Conservation (phyloP, 2,797 vertebrate genomes). For the Lithobates pipiens region DNA sequence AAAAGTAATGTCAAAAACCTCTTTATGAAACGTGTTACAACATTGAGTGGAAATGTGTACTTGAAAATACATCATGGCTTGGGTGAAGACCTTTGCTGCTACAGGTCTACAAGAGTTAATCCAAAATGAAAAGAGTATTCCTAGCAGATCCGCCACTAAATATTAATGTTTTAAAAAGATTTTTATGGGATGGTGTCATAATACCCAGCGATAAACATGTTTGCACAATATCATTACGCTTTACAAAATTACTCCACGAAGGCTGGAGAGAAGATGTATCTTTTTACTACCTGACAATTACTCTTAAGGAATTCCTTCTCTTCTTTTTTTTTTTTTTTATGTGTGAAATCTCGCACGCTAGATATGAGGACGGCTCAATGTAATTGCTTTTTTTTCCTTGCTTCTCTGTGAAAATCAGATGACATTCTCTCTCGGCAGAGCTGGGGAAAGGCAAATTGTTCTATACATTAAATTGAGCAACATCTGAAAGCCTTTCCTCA, state of each 20-base stretch:
- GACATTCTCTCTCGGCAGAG: conserved; percentile 82
- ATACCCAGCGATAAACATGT: conserved; percentile 64
- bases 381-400: conserved; percentile 82
- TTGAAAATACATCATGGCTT: too few species aligned
- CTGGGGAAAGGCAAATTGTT: conserved; percentile 82
- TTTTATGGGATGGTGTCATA: conserved; percentile 12
- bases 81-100: too few species aligned
- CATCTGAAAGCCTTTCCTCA: conserved; percentile 93
- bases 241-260: conserved; percentile 86
- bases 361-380: conserved; percentile 78
- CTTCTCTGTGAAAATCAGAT: conserved; percentile 82
- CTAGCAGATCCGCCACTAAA: conserved; percentile 22
- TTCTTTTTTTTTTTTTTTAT: conserved; percentile 76
- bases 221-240: conserved; percentile 83
- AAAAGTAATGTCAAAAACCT: too few species aligned
- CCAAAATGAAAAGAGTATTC: not conserved
- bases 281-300: conserved; percentile 88
- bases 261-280: conserved; percentile 81
- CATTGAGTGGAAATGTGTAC: too few species aligned
- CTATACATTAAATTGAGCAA: conserved; percentile 92
- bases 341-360: conserved; percentile 82
- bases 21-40: too few species aligned
- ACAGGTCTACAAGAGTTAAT: not conserved
- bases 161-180: conserved; percentile 57
- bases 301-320: conserved; percentile 83